Evolutionary conservation across 2,888 invertebrate species (phyloP).

Genomic region (Agonopterix heracliana): DNA sequence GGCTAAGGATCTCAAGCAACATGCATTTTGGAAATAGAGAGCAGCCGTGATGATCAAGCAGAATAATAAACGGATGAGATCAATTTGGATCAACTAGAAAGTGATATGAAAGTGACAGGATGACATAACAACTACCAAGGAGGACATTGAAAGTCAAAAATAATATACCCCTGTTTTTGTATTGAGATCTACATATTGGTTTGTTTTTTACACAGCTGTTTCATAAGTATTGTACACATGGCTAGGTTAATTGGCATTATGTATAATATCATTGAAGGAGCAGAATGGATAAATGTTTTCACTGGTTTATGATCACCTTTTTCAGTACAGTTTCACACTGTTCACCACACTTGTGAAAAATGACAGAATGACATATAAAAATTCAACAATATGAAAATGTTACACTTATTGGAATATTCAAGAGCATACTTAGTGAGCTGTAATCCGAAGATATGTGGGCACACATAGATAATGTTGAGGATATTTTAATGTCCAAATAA

Average conservation of each 20-base stretch:
- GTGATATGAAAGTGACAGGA: too few species aligned
- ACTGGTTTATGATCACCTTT: conserved; percentile 65
- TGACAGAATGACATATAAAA: conserved; percentile 16
- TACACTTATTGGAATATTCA: conserved; percentile 25
- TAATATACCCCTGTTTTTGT: conserved; percentile 40
- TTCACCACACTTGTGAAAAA: conserved; percentile 55
- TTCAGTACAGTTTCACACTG: conserved; percentile 63
- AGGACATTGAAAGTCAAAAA: conserved; percentile 3
- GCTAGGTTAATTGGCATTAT: conserved; percentile 34
- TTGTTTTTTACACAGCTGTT: conserved; percentile 29
- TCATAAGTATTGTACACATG: conserved; percentile 23
- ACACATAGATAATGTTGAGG: conserved; percentile 34
- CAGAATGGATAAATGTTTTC: conserved; percentile 47
- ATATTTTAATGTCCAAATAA: conserved; percentile 33
- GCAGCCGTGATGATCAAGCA: not conserved
- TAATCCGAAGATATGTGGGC: conserved; percentile 31
- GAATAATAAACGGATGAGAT: not conserved
- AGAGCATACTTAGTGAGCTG: conserved; percentile 21
- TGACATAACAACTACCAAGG: not conserved
- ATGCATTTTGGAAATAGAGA: not conserved
- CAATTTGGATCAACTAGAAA: not conserved
- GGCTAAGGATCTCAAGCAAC: not conserved
- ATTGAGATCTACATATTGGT: conserved; percentile 22
- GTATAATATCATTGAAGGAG: conserved; percentile 26
- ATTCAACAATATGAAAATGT: conserved; percentile 15